Conservation (phyloP, 2,797 vertebrate species). For the Paguma larvata region DNA sequence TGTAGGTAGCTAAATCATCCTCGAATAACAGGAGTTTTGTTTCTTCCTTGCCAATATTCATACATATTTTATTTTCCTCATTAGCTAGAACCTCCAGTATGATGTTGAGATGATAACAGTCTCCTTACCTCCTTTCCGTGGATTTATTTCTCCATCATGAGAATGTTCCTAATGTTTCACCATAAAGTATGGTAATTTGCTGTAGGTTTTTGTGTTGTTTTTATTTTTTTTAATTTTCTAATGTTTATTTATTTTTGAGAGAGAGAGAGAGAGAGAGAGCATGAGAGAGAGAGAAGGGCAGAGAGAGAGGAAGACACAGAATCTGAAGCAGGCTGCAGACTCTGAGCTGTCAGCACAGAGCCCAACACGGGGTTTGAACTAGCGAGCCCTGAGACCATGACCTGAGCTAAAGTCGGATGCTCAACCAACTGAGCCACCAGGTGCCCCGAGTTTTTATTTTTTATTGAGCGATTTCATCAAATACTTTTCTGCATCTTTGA, state of each 20-base stretch:
- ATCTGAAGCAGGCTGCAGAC: too few relatives aligned
- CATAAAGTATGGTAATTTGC: neutral
- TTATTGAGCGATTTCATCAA: neutral
- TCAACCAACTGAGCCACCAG: too few relatives aligned
- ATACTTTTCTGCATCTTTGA: neutral
- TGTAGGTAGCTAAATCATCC: too few relatives aligned
- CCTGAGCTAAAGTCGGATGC: too few relatives aligned
- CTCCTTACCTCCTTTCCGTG: neutral
- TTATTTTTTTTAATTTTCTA: neutral
- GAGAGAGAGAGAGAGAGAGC: too few relatives aligned
- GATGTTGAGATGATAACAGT: neutral
- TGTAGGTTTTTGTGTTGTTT: neutral
- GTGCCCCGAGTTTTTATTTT: neutral
- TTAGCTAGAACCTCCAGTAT: neutral
- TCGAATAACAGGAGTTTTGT: neutral
- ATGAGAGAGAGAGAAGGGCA: too few relatives aligned
- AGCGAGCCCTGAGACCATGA: too few relatives aligned
- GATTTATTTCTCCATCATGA: neutral
- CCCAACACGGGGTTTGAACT: too few relatives aligned
- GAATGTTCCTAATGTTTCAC: neutral
- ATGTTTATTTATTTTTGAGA: too few relatives aligned
- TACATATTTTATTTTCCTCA: neutral
- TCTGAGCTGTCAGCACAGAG: too few relatives aligned
- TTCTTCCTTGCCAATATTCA: neutral
- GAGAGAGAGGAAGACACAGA: too few relatives aligned